These are phyloP conservation scores for Pomatorhinus ruficollis DNA, from an alignment of 2,113 vertebrate species.

Conservation along the genomic window DNA sequence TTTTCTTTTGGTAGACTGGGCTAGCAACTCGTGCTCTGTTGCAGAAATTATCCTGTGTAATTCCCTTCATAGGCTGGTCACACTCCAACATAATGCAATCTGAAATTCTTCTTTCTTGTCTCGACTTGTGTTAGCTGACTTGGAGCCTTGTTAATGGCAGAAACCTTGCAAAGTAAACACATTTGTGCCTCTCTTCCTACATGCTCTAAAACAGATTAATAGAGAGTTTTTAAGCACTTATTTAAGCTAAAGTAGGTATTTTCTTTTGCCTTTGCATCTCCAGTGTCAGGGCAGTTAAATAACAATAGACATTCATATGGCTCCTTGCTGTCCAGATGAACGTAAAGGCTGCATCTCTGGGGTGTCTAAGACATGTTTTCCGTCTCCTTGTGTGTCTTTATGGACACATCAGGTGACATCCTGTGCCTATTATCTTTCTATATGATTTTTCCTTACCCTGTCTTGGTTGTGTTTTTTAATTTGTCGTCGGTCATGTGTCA, in stretches of 20 bases:
- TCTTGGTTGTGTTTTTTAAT: not conserved
- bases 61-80: not conserved
- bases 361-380: not conserved
- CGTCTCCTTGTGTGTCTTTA: not conserved
- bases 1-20: not conserved
- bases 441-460: not conserved
- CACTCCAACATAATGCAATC: not conserved
- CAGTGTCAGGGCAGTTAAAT: not conserved
- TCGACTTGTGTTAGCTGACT: not conserved
- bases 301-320: not conserved
- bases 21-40: not conserved
- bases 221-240: not conserved
- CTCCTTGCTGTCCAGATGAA: not conserved
- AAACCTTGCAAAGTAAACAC: not conserved
- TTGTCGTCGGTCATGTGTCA: not conserved
- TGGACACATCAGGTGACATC: not conserved
- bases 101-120: not conserved
- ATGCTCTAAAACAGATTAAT: not conserved
- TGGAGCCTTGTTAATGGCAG: not conserved
- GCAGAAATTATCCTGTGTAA: not conserved
- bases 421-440: fast-evolving
- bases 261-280: not conserved
- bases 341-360: not conserved
- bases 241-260: not conserved
- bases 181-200: not conserved